Conservation (phyloP, 2,797 vertebrate species). For the Lycodopsis pacificus region DNA sequence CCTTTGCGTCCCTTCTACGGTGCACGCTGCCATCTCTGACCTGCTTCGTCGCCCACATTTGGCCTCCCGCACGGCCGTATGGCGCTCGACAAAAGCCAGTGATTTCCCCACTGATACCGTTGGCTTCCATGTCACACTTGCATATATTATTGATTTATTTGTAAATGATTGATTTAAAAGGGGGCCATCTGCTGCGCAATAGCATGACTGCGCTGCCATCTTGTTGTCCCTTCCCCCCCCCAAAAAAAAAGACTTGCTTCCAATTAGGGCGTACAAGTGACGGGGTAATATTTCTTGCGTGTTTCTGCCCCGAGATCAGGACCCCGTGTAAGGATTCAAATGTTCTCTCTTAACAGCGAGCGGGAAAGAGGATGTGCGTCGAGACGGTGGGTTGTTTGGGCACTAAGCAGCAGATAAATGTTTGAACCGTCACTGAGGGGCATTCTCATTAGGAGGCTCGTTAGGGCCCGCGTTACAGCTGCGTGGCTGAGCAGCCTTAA, state of each 20-base stretch:
- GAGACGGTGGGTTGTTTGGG: conserved; percentile 51
- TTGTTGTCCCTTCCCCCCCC: conserved; percentile 28
- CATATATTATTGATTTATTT: conserved; percentile 74
- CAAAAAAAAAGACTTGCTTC: conserved; percentile 58
- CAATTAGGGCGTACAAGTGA: conserved; percentile 61
- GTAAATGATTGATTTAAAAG: conserved; percentile 78
- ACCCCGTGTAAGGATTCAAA: conserved; percentile 47
- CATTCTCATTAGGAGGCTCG: conserved; percentile 72
- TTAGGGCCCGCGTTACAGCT: conserved; percentile 69
- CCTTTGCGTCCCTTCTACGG: conserved; percentile 31
- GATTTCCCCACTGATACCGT: conserved; percentile 47
- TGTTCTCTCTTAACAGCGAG: conserved; percentile 27
- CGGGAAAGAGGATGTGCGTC: conserved; percentile 37
- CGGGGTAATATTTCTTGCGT: conserved; percentile 35
- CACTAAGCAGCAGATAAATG: conserved; percentile 66
- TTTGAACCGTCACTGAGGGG: conserved; percentile 72
- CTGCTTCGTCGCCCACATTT: conserved; percentile 52
- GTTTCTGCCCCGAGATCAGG: conserved; percentile 39
- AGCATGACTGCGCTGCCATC: conserved; percentile 25
- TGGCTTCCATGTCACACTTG: conserved; percentile 49
- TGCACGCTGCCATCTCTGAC: conserved; percentile 60
- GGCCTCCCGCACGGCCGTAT: conserved; percentile 32
- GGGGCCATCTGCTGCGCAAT: conserved; percentile 73
- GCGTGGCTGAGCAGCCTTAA: conserved; percentile 76
- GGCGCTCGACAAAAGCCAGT: conserved; percentile 43